Conservation (phyloP, 2,797 vertebrate species). For the Ciconia nigra region DNA sequence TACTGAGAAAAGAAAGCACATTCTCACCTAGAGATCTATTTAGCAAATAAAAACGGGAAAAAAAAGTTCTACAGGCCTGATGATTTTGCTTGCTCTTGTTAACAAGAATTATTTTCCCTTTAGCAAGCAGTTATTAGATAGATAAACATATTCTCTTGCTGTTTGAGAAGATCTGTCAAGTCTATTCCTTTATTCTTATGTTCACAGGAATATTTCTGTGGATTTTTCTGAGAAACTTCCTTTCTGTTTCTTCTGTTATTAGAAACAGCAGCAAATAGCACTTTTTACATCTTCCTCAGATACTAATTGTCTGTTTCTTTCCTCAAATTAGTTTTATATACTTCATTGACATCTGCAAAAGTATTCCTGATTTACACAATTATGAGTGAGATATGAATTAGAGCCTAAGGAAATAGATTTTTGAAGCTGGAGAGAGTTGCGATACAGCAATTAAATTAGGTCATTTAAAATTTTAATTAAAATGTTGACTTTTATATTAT, state of each 20-base stretch:
- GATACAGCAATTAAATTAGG: neutral
- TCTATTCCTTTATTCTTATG: neutral
- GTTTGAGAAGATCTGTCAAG: neutral
- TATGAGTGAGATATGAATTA: neutral
- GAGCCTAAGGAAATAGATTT: neutral
- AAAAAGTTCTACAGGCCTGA: neutral
- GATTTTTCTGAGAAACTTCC: neutral
- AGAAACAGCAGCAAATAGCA: neutral
- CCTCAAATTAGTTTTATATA: neutral
- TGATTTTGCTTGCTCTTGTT: neutral
- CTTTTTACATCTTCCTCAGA: neutral
- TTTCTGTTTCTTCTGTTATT: neutral
- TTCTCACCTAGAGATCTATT: neutral
- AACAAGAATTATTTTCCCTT: neutral
- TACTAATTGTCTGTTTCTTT: neutral
- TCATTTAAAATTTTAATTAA: neutral
- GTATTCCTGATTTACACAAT: neutral
- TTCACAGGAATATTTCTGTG: neutral
- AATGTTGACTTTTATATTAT: neutral
- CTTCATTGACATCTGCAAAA: neutral
- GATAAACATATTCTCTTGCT: neutral
- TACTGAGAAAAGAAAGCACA: neutral
- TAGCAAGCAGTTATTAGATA: neutral
- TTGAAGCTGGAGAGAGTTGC: neutral
- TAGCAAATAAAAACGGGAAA: neutral